Conservation (phyloP, 2,113 vertebrate species). For the Grus americana region DNA sequence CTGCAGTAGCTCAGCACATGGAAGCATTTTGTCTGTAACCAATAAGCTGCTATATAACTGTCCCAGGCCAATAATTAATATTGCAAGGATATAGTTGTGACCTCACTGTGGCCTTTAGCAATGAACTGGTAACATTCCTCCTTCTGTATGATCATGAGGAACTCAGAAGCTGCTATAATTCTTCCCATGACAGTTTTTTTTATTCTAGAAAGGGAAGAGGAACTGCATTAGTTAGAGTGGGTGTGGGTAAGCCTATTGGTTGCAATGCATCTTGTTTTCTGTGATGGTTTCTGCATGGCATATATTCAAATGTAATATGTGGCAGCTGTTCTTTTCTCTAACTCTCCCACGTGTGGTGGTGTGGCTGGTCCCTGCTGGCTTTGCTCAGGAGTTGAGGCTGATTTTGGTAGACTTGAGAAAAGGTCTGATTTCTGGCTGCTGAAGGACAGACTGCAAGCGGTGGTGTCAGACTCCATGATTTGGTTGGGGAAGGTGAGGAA, state of each 20-base stretch:
- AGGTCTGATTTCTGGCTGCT: not conserved
- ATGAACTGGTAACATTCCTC: not conserved
- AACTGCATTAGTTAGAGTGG: not conserved
- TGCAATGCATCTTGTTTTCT: not conserved
- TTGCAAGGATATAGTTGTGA: not conserved
- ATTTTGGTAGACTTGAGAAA: not conserved
- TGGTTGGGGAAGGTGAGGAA: not conserved
- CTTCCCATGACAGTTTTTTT: not conserved
- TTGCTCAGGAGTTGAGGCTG: not conserved
- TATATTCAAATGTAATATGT: not conserved
- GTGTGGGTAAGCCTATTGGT: not conserved
- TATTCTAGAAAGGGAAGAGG: not conserved
- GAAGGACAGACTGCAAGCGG: not conserved
- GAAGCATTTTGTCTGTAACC: not conserved
- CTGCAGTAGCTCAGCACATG: constrained; percentile 27
- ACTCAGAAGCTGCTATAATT: not conserved
- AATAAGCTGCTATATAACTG: not conserved
- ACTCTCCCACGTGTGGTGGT: not conserved
- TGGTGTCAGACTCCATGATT: not conserved
- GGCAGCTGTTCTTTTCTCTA: not conserved
- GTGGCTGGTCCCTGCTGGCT: not conserved
- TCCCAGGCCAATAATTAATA: constrained; percentile 9
- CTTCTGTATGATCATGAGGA: not conserved
- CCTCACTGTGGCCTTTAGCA: not conserved
- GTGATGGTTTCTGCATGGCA: not conserved